These are phyloP conservation scores for Smittia sp. DNA, from an alignment of 2,888 invertebrate genomes.

Conservation along the genomic window DNA sequence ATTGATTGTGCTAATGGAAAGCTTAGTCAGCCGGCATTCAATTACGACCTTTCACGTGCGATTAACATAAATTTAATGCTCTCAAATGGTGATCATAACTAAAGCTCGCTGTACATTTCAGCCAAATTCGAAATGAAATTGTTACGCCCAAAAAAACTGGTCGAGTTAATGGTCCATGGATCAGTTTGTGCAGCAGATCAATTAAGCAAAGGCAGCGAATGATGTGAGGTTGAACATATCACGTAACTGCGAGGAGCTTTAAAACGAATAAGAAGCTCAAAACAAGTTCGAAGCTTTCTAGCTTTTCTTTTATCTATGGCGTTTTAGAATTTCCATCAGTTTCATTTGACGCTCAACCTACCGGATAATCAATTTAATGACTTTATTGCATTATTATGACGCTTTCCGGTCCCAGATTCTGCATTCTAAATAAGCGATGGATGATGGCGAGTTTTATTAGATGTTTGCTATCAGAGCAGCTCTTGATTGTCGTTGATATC, in stretches of 20 bases:
- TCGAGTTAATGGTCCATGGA: no score
- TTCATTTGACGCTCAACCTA: not conserved
- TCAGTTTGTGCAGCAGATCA: no score
- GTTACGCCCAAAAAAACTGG: no score
- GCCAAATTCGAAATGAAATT: no score
- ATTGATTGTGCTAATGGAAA: constrained; percentile 18
- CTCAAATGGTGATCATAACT: constrained; percentile 5
- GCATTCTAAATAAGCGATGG: not conserved
- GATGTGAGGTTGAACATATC: not conserved
- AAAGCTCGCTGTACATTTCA: not conserved
- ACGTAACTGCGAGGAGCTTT: not conserved
- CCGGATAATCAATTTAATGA: constrained; percentile 26
- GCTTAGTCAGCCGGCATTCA: constrained; percentile 16
- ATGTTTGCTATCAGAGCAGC: not conserved
- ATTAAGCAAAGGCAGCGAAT: no score
- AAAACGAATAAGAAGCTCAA: not conserved
- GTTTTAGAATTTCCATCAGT: not conserved
- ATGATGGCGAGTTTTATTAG: not conserved
- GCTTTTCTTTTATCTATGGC: no score
- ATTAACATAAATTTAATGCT: constrained; percentile 21
- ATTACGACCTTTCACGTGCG: constrained; percentile 22
- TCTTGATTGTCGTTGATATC: not conserved
- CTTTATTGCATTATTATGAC: constrained; percentile 26
- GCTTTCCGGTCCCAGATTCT: not conserved
- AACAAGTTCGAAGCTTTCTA: no score